Conservation (phyloP, 2,888 invertebrate species). For the Scelioninae gen. 1 region DNA sequence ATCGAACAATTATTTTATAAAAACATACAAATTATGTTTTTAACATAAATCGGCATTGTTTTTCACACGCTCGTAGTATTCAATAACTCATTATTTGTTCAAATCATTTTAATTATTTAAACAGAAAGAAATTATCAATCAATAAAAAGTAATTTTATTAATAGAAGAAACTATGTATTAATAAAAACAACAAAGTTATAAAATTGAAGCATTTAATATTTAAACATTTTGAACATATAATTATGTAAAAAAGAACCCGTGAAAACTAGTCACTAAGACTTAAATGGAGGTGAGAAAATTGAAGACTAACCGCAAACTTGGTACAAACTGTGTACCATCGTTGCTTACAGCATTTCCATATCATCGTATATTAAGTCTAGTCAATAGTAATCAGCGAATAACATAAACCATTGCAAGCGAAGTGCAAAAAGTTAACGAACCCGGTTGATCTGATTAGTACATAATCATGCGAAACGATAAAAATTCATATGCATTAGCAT, state of each 20-base stretch:
- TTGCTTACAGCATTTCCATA: background rate
- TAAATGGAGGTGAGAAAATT: constrained; percentile 22
- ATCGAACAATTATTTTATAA: too few species aligned
- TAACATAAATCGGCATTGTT: too few species aligned
- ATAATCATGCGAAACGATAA: constrained; percentile 59
- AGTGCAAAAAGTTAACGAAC: constrained; percentile 28
- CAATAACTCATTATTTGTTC: too few species aligned
- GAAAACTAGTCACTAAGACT: background rate
- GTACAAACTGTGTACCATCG: background rate
- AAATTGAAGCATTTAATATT: too few species aligned
- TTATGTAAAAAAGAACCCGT: background rate
- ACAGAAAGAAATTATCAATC: too few species aligned
- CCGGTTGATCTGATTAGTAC: constrained; percentile 39
- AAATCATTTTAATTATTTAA: too few species aligned
- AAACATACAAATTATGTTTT: too few species aligned
- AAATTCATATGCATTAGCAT: constrained; percentile 57
- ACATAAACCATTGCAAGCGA: background rate
- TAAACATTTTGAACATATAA: too few species aligned
- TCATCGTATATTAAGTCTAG: constrained; percentile 17
- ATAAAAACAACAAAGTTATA: too few species aligned
- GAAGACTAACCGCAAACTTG: constrained; percentile 4
- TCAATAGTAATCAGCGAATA: constrained; percentile 29
- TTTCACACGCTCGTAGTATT: too few species aligned
- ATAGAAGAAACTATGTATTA: too few species aligned
- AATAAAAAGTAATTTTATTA: too few species aligned